Percentiles rank a stretch among this genome's conserved stretches.
Conservation (phyloP, 37 sponge, comb jelly and placozoan genomes). For the Cliona cf. orientalis region DNA sequence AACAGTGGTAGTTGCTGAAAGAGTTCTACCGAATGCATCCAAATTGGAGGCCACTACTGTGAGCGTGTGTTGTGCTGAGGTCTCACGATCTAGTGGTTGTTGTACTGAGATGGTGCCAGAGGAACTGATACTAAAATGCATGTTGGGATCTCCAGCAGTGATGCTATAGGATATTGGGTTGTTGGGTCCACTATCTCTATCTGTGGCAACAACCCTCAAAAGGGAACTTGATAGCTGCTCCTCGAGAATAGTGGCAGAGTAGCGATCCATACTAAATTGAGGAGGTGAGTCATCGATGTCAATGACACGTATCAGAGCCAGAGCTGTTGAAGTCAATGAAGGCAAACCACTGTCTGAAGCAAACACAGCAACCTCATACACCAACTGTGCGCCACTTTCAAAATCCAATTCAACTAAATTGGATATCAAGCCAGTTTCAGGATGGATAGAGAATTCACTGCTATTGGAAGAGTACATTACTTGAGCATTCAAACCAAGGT, state of each 20-base stretch:
- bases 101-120: constrained; percentile 21
- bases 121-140: constrained; percentile 10
- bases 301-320: constrained; percentile 31
- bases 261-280: constrained; percentile 35
- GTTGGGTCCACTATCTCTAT: constrained; percentile 43
- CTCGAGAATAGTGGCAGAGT: constrained; percentile 50
- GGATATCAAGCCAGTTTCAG: constrained; percentile 34
- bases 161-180: constrained; percentile 31
- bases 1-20: constrained; percentile 33
- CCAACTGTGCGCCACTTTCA: neutral
- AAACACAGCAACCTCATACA: constrained; percentile 33
- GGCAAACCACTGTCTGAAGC: constrained; percentile 50
- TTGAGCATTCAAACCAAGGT: constrained; percentile 52
- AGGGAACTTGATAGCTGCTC: constrained; percentile 8
- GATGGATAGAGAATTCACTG: constrained; percentile 24
- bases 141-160: neutral
- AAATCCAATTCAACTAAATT: constrained; percentile 37
- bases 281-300: constrained; percentile 72
- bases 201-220: constrained; percentile 44
- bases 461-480: constrained; percentile 33
- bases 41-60: constrained; percentile 39
- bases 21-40: constrained; percentile 19
- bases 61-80: constrained; percentile 13
- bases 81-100: constrained; percentile 58
- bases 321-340: constrained; percentile 15